phyloP scores from a whole-genome alignment of 1,140 invertebrate species.

The Paraescarpia echinospica region DNA sequence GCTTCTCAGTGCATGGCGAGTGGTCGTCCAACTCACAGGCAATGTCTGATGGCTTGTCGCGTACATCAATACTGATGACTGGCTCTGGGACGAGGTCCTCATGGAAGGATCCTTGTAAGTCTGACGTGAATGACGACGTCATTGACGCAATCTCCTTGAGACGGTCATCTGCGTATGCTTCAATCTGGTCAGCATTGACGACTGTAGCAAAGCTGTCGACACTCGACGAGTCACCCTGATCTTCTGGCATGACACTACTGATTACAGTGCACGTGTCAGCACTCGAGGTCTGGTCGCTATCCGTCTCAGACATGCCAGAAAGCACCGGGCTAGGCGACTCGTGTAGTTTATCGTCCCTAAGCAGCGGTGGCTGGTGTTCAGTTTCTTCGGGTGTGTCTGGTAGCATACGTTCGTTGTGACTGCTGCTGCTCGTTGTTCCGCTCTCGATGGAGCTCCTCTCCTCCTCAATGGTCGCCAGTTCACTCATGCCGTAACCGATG shows the following conservation, averaged over 20 bases:
- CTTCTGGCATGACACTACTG: constrained; percentile 37
- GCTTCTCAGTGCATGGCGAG: constrained; percentile 46
- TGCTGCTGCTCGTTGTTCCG: background rate
- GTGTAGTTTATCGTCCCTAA: background rate
- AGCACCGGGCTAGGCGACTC: background rate
- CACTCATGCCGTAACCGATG: background rate
- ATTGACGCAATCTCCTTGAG: constrained; percentile 55
- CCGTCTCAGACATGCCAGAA: background rate
- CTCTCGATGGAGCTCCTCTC: constrained; percentile 13
- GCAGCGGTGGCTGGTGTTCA: background rate
- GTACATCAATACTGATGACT: constrained; percentile 79
- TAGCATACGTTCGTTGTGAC: constrained; percentile 9
- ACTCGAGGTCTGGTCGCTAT: background rate
- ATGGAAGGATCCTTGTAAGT: constrained; percentile 45
- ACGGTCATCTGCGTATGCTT: constrained; percentile 72
- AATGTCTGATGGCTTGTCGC: constrained; percentile 62
- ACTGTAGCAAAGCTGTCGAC: constrained; percentile 79
- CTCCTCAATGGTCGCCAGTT: constrained; percentile 2
- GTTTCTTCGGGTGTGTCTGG: background rate
- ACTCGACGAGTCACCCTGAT: constrained; percentile 70
- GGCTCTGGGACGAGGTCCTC: constrained; percentile 28
- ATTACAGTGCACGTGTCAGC: background rate
- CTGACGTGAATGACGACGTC: constrained; percentile 58
- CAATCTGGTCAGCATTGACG: constrained; percentile 59
- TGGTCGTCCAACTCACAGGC: constrained; percentile 36